These are phyloP conservation scores for Mimas tiliae DNA, from an alignment of 2,888 invertebrate species.

Conservation along the genomic window DNA sequence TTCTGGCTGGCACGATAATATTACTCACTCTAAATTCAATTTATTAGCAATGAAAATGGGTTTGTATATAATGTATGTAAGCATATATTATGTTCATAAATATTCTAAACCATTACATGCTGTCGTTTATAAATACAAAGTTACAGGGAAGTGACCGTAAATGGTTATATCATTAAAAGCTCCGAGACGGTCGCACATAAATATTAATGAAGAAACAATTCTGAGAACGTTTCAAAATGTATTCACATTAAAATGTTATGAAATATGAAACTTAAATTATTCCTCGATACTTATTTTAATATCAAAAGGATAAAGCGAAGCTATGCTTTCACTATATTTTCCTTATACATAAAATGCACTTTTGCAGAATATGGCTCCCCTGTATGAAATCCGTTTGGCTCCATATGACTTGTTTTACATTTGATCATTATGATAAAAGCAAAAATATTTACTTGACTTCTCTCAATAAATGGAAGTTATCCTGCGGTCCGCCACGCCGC, in stretches of 20 bases:
- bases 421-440: background rate
- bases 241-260: slow-evolving; percentile 24
- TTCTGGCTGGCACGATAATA: background rate
- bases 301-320: slow-evolving; percentile 9
- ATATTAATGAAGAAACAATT: slow-evolving; percentile 27
- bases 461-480: too few species aligned
- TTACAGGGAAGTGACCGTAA: slow-evolving; percentile 13
- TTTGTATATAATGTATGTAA: background rate
- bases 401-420: too few species aligned
- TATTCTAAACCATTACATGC: background rate
- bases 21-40: background rate
- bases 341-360: slow-evolving; percentile 3
- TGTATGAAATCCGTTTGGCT: too few species aligned
- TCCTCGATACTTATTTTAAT: slow-evolving; percentile 20
- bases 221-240: slow-evolving; percentile 30
- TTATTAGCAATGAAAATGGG: background rate
- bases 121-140: slow-evolving; percentile 28
- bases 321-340: slow-evolving; percentile 5
- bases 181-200: slow-evolving; percentile 4
- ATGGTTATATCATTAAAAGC: slow-evolving; percentile 13
- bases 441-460: too few species aligned
- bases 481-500: too few species aligned
- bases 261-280: slow-evolving; percentile 16
- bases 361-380: slow-evolving; percentile 1
- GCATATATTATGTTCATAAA: background rate